phyloP scores from a whole-genome alignment of 2,888 invertebrate species.

The Hermodice carunculata region DNA sequence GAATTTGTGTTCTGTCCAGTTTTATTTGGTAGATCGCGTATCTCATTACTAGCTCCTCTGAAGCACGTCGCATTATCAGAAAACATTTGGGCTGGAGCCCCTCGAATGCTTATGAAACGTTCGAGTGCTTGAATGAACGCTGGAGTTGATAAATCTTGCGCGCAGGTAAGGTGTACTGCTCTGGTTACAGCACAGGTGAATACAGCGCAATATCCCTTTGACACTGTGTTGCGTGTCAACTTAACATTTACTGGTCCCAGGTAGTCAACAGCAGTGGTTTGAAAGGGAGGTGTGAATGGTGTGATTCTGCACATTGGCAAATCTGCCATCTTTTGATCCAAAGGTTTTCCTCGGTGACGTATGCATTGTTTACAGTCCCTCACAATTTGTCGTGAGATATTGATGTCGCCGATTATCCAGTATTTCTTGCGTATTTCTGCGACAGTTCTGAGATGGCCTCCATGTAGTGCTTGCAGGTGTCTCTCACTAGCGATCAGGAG shows the following conservation, averaged over 20 bases:
- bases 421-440: slow-evolving; percentile 11
- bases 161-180: not conserved
- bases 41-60: not conserved
- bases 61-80: not conserved
- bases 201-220: slow-evolving; percentile 5
- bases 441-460: slow-evolving; percentile 16
- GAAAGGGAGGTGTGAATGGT: slow-evolving; percentile 13
- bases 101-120: not conserved
- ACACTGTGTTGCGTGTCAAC: not conserved
- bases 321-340: slow-evolving; percentile 8
- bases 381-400: not conserved
- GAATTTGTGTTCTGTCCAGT: not conserved
- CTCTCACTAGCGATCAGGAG: not conserved
- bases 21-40: not conserved
- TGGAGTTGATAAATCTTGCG: not conserved
- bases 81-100: not conserved
- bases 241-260: slow-evolving; percentile 12
- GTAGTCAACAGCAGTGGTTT: slow-evolving; percentile 4
- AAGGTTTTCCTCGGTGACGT: slow-evolving; percentile 1
- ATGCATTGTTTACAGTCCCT: slow-evolving; percentile 10
- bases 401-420: slow-evolving; percentile 18
- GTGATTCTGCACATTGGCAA: slow-evolving; percentile 4
- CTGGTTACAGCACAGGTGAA: no score
- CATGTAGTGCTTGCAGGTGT: slow-evolving; percentile 3
- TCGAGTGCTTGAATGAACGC: not conserved